Base-by-base conservation (phyloP, 2,113 vertebrate species). In the Campylomormyrus tamandua region DNA sequence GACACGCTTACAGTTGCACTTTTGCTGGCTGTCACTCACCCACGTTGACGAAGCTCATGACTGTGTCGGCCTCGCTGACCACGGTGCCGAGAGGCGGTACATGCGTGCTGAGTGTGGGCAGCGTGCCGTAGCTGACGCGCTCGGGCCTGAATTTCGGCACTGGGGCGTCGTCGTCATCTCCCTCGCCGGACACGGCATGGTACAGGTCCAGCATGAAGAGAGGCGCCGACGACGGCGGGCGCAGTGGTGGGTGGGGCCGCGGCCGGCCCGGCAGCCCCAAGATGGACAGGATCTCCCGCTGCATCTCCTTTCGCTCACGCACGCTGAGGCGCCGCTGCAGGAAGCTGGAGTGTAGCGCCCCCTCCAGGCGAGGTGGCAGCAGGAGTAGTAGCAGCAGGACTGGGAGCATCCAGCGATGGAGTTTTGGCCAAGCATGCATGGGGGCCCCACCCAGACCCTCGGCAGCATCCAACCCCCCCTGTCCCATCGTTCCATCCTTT, bases 131-230 rank as follows among this genome's bases (percentile, higher is more conserved):
- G 89, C 49, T 92, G 90, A 94, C 93, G 74, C 48, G 53, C 1
- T 91, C 3, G 88, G 93, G 91, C 0, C 92, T 90, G 49, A 93
- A 95, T 15, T 94, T 94, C 49, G 90, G 87, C 87, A 90, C 92
- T 0, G 77, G 91, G 87, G 49, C 95, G 77, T 93, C 96, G 91
- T 92, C 95, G 35, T 91, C 95, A 11, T 92, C 95, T 39, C 90
- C 95, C 24, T 97, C 97, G 0, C 92, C 94, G 4, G 97, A 97
- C 95, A 98, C 95, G 91, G 97, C 97, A 92, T 97, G 97, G 94
- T 98, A 98, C 13, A 99, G 95, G 91, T 98, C 97, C 93, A 98
- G 94, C 98, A 99, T 99, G 95, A 98, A 99, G 91, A 98, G 97
- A 0, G 98, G 97, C 0, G 98, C 97, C 0, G 98, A 97, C 27